Evolutionary conservation across 1,140 invertebrate genomes (phyloP).

Genomic region (Caenorhabditis inopinata): DNA sequence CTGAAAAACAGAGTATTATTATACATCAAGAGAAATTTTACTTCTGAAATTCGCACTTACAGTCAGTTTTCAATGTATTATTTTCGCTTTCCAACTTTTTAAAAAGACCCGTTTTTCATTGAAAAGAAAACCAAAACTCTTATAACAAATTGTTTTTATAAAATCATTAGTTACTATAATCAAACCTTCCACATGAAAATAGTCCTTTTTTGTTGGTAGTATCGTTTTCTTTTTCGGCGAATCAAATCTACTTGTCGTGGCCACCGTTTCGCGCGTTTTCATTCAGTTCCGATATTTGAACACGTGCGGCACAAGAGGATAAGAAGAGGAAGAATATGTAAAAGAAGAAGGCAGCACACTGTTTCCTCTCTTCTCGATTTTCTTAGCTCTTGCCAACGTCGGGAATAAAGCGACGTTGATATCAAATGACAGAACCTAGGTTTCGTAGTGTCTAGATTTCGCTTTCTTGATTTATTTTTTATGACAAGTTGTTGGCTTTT

Average conservation of each 20-base stretch:
- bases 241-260: constrained; percentile 6
- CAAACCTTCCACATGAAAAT: constrained; percentile 30
- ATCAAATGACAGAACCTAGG: constrained; percentile 27
- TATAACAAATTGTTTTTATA: too few species aligned
- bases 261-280: background rate
- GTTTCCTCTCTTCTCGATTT: constrained; percentile 8
- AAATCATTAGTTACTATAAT: too few species aligned
- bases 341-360: background rate
- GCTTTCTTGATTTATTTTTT: background rate
- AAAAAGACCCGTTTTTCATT: too few species aligned
- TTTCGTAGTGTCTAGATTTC: constrained; percentile 14
- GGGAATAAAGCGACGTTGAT: constrained; percentile 28
- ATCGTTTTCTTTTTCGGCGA: constrained; percentile 23
- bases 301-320: background rate
- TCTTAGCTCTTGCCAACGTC: background rate
- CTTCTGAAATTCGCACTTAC: too few species aligned
- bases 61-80: too few species aligned
- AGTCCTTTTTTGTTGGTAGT: background rate
- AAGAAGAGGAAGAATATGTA: background rate
- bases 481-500: too few species aligned
- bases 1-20: constrained; percentile 68
- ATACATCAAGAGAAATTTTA: background rate
- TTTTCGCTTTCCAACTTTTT: too few species aligned
- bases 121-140: too few species aligned
- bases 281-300: constrained; percentile 21